Percentiles rank a stretch among this genome's conserved stretches.
Conservation (phyloP, 2,797 vertebrate genomes). For the Darevskia nairensis region DNA sequence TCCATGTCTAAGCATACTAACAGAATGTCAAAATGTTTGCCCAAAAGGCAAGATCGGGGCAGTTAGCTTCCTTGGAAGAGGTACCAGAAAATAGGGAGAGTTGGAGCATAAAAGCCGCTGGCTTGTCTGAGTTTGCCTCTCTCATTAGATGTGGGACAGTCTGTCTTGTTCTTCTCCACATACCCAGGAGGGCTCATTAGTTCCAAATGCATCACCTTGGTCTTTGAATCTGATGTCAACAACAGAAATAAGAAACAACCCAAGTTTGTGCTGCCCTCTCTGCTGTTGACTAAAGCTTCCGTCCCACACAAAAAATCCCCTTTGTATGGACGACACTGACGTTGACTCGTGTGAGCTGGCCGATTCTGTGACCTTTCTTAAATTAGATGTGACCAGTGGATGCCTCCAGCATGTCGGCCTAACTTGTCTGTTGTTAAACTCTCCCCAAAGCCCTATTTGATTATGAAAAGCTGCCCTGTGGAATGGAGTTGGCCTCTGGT, state of each 20-base stretch:
- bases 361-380: slow-evolving; percentile 25
- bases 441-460: slow-evolving; percentile 8
- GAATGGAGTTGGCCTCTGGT: slow-evolving; percentile 20
- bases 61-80: background rate
- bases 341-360: background rate
- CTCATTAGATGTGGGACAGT: slow-evolving; percentile 10
- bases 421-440: slow-evolving; percentile 11
- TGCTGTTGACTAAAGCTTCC: slow-evolving; percentile 22
- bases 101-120: background rate
- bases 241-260: slow-evolving; percentile 30
- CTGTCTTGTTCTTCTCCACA: background rate
- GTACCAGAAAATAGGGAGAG: background rate
- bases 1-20: background rate
- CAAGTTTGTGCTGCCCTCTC: background rate
- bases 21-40: background rate
- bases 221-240: slow-evolving; percentile 31
- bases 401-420: background rate
- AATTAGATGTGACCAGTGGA: slow-evolving; percentile 31
- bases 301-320: slow-evolving; percentile 27
- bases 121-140: slow-evolving; percentile 8
- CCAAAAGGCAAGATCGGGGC: background rate
- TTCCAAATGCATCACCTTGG: slow-evolving; percentile 31
- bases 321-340: slow-evolving; percentile 24
- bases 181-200: background rate
- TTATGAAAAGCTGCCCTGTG: background rate